Conservation (phyloP, 2,888 invertebrate species). For the Stegana nigrithorax region DNA sequence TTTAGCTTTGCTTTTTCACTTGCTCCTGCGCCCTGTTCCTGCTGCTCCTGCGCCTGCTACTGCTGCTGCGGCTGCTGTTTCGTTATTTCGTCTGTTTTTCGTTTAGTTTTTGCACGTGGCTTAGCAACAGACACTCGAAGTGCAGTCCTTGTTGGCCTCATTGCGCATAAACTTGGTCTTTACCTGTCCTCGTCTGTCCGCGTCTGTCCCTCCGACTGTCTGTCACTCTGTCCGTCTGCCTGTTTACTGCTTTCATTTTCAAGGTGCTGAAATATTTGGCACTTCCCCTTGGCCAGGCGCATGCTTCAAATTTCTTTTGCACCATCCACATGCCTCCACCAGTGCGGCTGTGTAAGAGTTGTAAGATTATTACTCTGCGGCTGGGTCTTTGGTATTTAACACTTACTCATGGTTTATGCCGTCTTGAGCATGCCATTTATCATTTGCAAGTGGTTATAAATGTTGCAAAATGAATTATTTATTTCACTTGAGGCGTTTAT, state of each 20-base stretch:
- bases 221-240: no score
- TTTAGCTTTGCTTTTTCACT: slow-evolving; percentile 38
- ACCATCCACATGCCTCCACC: not conserved
- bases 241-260: no score
- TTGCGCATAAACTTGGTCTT: no score
- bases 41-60: no score
- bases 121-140: slow-evolving; percentile 3
- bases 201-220: no score
- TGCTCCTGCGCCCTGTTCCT: not conserved
- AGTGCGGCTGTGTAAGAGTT: not conserved
- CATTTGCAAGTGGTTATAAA: slow-evolving; percentile 18
- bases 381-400: slow-evolving; percentile 13
- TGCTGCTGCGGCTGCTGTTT: not conserved
- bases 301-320: slow-evolving; percentile 14
- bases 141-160: not conserved
- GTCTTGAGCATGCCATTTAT: slow-evolving; percentile 12
- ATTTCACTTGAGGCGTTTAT: not conserved
- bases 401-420: slow-evolving; percentile 17
- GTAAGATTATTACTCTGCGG: slow-evolving; percentile 17
- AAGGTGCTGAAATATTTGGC: slow-evolving; percentile 13
- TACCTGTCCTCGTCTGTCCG: no score
- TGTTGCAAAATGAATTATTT: slow-evolving; percentile 18
- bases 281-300: not conserved
- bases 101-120: not conserved
- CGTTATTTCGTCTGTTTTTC: not conserved